phyloP scores from a whole-genome alignment of 2,888 invertebrate genomes.

The Morpho helenor region DNA sequence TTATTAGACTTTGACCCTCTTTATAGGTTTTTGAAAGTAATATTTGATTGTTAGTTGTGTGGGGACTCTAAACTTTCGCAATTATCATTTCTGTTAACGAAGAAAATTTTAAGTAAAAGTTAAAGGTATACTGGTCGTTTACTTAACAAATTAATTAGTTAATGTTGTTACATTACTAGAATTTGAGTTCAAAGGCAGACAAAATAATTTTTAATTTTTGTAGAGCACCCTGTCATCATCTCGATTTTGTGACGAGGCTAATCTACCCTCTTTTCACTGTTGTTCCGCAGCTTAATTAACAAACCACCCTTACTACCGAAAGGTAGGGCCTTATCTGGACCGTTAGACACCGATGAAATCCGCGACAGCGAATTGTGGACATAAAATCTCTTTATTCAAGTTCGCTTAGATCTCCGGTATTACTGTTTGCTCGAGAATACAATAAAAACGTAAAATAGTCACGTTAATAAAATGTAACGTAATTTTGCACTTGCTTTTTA shows the following conservation, averaged over 20 bases:
- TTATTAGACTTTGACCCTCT: slow-evolving; percentile 15
- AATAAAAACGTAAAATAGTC: slow-evolving; percentile 3
- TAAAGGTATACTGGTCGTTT: background rate
- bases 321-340: slow-evolving; percentile 32
- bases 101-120: background rate
- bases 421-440: slow-evolving; percentile 8
- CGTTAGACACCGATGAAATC: slow-evolving; percentile 32
- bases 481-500: background rate
- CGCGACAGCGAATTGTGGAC: slow-evolving; percentile 24
- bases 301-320: slow-evolving; percentile 31
- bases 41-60: slow-evolving; percentile 10
- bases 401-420: slow-evolving; percentile 17
- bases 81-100: background rate
- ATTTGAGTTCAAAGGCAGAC: slow-evolving; percentile 1
- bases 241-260: slow-evolving; percentile 30
- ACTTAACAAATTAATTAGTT: background rate
- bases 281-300: slow-evolving; percentile 34
- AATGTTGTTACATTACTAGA: background rate
- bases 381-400: slow-evolving; percentile 25
- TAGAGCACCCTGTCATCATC: slow-evolving; percentile 17
- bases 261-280: slow-evolving; percentile 32
- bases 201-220: slow-evolving; percentile 17
- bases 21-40: slow-evolving; percentile 16
- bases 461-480: slow-evolving; percentile 1
- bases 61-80: slow-evolving; percentile 6